Base-by-base conservation (phyloP, 1,140 invertebrate species). In the Pararge aegeria region DNA sequence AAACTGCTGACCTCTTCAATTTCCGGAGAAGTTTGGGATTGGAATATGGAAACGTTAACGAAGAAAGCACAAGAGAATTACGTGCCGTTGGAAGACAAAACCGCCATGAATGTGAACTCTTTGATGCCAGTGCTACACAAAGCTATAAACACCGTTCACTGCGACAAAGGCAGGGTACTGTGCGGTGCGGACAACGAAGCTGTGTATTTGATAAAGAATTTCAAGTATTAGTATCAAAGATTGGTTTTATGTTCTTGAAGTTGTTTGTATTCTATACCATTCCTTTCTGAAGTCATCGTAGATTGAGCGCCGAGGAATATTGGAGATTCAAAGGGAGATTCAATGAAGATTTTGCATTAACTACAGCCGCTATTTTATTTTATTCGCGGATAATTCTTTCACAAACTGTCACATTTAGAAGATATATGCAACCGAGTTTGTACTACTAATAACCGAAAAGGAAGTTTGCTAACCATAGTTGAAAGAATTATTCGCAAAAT, bases 131-230 rank as follows among this genome's bases (percentile, higher is more conserved):
- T 91, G 34, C 87, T 95, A 60, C 93, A 94, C 52, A 94, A 95
- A 74, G 89, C 96, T 0, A 92, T 97, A 27, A 97, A 97, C 68
- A 94, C 93, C 53, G 90, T 97, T 24, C 95, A 97, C 84, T 92
- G 96, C 37, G 92, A 94, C 66, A 92, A 92, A 66, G 92, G 92
- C 34, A 93, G 92, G 40, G 82, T 97, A 21, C 68, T 97, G 3
- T 96, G 95, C 90, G 95, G 95, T 20, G 94, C 94, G 63, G 96
- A 97, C 79, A 95, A 95, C 82, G 96, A 97, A 90, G 95, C 95
- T 30, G 83, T 96, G 61, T 96, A 96, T 87, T 83, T 95, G 48
- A 92, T 96, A 10, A 93, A 93, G 81, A 93, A 94, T 86, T 80
- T 94, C 34, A 90, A 85, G 51, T 89, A 86, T 72, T 90, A 68